Percentiles rank a stretch among this genome's conserved stretches.
These are phyloP conservation scores for Hydrotaea diabolus DNA, from an alignment of 2,888 invertebrate genomes.

Conservation along the genomic window DNA sequence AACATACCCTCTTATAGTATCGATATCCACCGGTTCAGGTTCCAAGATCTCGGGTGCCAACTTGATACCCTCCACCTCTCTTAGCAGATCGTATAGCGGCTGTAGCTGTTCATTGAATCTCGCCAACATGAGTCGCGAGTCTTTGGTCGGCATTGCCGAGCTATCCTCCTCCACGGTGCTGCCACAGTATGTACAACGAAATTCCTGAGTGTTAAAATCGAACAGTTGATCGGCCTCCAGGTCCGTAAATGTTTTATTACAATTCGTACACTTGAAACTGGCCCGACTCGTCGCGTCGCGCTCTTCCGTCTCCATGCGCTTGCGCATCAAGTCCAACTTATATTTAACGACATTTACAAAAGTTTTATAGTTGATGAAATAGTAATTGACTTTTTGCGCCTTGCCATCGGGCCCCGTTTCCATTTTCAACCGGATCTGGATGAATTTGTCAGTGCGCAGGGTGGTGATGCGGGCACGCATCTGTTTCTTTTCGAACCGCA, in stretches of 20 bases:
- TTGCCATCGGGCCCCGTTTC: constrained; percentile 96
- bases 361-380: constrained; percentile 97
- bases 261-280: constrained; percentile 95
- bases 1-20: constrained; percentile 90
- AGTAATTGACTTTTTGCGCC: constrained; percentile 97
- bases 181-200: constrained; percentile 94
- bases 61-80: constrained; percentile 96
- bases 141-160: constrained; percentile 95
- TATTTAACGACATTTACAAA: constrained; percentile 99
- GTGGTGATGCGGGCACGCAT: constrained; percentile 92
- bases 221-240: constrained; percentile 95
- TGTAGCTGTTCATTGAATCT: constrained; percentile 97
- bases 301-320: constrained; percentile 97
- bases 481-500: constrained; percentile 97
- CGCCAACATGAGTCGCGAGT: constrained; percentile 93
- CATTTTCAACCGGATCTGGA: constrained; percentile 95
- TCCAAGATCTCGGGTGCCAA: constrained; percentile 95
- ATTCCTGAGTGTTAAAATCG: constrained; percentile 91
- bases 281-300: constrained; percentile 96
- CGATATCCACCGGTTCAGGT: constrained; percentile 95
- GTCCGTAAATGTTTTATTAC: constrained; percentile 96
- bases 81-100: constrained; percentile 92
- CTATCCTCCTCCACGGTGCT: constrained; percentile 96
- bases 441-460: constrained; percentile 95
- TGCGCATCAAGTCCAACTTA: constrained; percentile 96